Conservation (phyloP, 2,797 vertebrate genomes). For the Sciaenops ocellatus region DNA sequence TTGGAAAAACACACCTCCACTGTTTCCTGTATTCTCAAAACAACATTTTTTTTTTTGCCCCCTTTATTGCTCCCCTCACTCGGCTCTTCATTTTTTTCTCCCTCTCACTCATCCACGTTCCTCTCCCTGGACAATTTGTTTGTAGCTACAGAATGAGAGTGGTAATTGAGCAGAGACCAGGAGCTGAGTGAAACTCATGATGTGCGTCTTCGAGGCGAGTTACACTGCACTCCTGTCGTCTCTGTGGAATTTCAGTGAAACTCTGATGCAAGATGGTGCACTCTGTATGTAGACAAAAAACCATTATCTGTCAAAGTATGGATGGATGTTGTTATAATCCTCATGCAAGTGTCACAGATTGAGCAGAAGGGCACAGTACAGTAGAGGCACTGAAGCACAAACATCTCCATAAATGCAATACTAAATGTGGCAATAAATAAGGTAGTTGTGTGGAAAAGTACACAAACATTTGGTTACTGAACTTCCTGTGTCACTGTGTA, state of each 20-base stretch:
- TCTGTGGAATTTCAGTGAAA: slow-evolving; percentile 55
- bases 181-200: slow-evolving; percentile 57
- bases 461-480: not conserved
- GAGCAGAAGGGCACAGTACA: not conserved
- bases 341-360: slow-evolving; percentile 20
- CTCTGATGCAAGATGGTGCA: slow-evolving; percentile 12
- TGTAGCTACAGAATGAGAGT: slow-evolving; percentile 68
- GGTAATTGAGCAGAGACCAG: slow-evolving; percentile 71
- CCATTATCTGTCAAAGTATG: slow-evolving; percentile 33
- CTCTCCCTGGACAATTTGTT: slow-evolving; percentile 66
- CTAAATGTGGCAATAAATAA: not conserved
- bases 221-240: slow-evolving; percentile 35
- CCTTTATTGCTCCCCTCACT: slow-evolving; percentile 24
- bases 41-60: slow-evolving; percentile 3
- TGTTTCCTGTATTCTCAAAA: slow-evolving; percentile 13
- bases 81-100: slow-evolving; percentile 5
- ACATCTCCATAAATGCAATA: not conserved
- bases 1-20: slow-evolving; percentile 28
- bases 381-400: not conserved
- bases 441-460: not conserved
- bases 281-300: slow-evolving; percentile 11
- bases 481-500: not conserved
- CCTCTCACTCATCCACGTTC: slow-evolving; percentile 18
- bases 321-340: slow-evolving; percentile 45
- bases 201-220: slow-evolving; percentile 38